Evolutionary conservation across 2,113 vertebrate genomes (phyloP).

Genomic region (Hymenochirus boettgeri): DNA sequence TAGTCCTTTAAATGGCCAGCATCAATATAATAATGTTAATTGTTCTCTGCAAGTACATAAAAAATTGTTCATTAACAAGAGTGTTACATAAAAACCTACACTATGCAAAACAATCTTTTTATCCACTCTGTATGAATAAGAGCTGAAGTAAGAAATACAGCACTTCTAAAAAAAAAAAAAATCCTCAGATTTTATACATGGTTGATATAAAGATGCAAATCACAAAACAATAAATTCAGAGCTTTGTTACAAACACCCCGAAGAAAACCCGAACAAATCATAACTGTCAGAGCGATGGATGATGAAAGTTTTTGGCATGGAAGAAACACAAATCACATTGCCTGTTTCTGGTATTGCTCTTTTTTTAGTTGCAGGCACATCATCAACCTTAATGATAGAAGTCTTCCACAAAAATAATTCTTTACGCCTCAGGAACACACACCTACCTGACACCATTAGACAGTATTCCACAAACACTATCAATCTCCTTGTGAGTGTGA

Average conservation of each 20-base stretch:
- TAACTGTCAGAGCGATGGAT: conserved; percentile 56
- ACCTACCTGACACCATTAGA: conserved; percentile 65
- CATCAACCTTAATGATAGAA: conserved; percentile 72
- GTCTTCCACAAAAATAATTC: conserved; percentile 65
- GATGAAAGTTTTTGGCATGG: conserved; percentile 57
- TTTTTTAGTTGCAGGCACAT: conserved; percentile 58
- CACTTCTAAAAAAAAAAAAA: conserved; percentile 47
- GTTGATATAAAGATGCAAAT: conserved; percentile 61
- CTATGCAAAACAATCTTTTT: conserved; percentile 40
- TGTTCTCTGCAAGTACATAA: conserved; percentile 17
- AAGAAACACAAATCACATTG: conserved; percentile 58
- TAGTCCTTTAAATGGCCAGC: no score
- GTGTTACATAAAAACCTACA: conserved; percentile 46
- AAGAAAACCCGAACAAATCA: conserved; percentile 62
- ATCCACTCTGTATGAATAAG: conserved; percentile 46
- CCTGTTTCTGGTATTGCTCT: conserved; percentile 42
- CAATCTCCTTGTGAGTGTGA: conserved; percentile 66
- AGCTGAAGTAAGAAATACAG: conserved; percentile 24
- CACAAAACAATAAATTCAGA: conserved; percentile 55
- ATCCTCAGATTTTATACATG: conserved; percentile 34
- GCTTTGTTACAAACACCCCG: conserved; percentile 51
- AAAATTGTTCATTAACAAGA: conserved; percentile 47
- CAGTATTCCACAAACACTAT: conserved; percentile 65
- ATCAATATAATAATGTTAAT: no score
- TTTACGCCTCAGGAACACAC: conserved; percentile 68